Evolutionary conservation across 1,140 invertebrate species (phyloP).

Genomic region (Triops cancriformis): DNA sequence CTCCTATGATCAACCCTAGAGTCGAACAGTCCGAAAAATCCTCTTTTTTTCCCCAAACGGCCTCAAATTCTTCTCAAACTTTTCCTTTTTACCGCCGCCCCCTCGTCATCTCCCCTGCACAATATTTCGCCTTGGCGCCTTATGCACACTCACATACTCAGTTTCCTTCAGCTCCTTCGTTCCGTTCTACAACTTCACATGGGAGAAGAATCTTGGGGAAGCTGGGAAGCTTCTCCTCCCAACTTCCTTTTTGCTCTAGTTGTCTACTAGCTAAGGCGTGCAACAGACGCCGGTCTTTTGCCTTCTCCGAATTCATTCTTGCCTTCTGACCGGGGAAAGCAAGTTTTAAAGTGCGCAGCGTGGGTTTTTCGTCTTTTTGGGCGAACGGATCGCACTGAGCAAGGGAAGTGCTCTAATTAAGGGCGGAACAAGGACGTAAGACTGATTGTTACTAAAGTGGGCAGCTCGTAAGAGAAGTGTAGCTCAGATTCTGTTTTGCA

Average conservation of each 20-base stretch:
- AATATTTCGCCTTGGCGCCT: not conserved
- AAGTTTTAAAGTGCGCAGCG: too few species aligned
- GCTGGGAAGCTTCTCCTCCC: not conserved
- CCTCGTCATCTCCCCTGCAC: not conserved
- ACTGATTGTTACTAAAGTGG: too few species aligned
- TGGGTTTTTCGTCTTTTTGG: too few species aligned
- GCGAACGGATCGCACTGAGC: too few species aligned
- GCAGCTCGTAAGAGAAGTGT: too few species aligned
- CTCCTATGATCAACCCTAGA: not conserved
- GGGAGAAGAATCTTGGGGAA: too few species aligned
- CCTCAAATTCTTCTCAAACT: not conserved
- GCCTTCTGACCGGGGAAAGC: too few species aligned
- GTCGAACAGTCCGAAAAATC: not conserved
- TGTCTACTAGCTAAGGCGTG: not conserved
- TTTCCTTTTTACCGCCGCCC: not conserved
- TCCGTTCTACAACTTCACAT: not conserved
- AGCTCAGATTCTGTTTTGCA: not conserved
- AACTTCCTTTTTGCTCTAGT: not conserved
- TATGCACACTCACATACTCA: not conserved
- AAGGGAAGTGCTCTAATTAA: too few species aligned
- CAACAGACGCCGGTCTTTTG: not conserved
- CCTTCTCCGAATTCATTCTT: too few species aligned
- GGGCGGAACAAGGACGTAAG: too few species aligned
- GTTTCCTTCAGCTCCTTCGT: not conserved
- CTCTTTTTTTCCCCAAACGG: not conserved